phyloP scores from a whole-genome alignment of 2,888 invertebrate species.

The Troglohyphantes excavatus region DNA sequence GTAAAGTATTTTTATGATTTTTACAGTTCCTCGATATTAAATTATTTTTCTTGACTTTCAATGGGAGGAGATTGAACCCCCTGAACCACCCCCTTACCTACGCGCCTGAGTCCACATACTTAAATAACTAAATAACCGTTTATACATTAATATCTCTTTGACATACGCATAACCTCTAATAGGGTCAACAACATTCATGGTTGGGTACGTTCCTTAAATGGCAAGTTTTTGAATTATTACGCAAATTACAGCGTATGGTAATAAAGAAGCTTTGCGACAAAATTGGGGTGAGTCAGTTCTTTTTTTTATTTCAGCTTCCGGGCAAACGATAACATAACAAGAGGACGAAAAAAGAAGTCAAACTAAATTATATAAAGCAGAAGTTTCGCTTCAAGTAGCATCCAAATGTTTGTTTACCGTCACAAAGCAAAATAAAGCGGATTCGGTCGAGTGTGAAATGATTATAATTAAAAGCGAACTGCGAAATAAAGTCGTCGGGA shows the following conservation, averaged over 20 bases:
- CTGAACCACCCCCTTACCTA: too few species aligned
- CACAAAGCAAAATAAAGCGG: not conserved
- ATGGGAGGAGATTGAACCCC: too few species aligned
- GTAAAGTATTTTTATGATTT: too few species aligned
- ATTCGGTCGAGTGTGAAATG: constrained; percentile 52
- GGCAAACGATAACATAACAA: not conserved
- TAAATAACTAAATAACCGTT: too few species aligned
- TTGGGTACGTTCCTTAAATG: constrained; percentile 38
- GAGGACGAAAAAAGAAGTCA: constrained; percentile 1
- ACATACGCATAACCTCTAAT: not conserved
- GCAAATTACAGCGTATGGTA: constrained; percentile 34
- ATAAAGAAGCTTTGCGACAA: constrained; percentile 38
- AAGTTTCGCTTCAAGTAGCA: constrained; percentile 13
- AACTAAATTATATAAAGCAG: constrained; percentile 8
- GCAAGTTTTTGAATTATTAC: constrained; percentile 49
- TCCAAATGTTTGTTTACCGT: constrained; percentile 42
- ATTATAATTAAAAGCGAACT: constrained; percentile 12
- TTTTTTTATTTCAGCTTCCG: constrained; percentile 3
- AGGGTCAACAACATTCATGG: constrained; percentile 53
- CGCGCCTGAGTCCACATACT: too few species aligned
- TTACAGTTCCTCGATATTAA: too few species aligned
- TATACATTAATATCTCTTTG: too few species aligned
- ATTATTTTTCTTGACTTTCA: too few species aligned
- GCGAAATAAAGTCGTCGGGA: not conserved
- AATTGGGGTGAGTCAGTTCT: constrained; percentile 20